Conservation (phyloP, 2,113 vertebrate species). For the Ranitomeya imitator region DNA sequence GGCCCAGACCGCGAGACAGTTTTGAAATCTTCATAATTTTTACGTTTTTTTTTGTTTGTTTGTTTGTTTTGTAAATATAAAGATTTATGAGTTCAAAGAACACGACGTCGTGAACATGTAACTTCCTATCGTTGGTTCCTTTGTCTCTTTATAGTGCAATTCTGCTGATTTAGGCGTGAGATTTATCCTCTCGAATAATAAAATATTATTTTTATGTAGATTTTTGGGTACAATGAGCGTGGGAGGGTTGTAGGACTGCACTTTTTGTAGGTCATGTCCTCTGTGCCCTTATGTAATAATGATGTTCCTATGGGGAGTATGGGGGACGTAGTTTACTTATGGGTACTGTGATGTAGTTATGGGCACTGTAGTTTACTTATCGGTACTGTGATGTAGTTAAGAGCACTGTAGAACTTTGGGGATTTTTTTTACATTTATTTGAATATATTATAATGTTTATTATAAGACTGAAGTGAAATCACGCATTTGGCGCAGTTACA, state of each 20-base stretch:
- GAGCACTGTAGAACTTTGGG: no score
- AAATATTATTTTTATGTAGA: background rate
- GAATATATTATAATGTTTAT: no score
- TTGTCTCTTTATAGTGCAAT: background rate
- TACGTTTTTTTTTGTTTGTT: background rate
- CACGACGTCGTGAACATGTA: background rate
- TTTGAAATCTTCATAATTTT: background rate
- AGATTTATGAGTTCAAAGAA: background rate
- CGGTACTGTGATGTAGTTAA: no score
- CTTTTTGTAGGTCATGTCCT: no score
- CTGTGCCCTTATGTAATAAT: background rate
- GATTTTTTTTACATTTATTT: no score
- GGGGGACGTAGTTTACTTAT: background rate
- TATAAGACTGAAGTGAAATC: no score
- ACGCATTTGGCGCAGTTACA: no score
- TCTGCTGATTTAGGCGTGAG: background rate
- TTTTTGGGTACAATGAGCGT: background rate
- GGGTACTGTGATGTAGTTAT: background rate
- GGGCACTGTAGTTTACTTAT: no score
- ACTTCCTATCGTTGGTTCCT: background rate
- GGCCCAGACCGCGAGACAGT: background rate
- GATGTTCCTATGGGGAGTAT: background rate
- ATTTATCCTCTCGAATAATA: no score
- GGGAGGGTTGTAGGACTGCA: background rate
- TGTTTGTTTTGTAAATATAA: background rate